A percentile compares a stretch with the other conserved stretches of the same genome.
Evolutionary conservation across 2,888 invertebrate genomes (phyloP).

Genomic region (Sisyra terminalis): DNA sequence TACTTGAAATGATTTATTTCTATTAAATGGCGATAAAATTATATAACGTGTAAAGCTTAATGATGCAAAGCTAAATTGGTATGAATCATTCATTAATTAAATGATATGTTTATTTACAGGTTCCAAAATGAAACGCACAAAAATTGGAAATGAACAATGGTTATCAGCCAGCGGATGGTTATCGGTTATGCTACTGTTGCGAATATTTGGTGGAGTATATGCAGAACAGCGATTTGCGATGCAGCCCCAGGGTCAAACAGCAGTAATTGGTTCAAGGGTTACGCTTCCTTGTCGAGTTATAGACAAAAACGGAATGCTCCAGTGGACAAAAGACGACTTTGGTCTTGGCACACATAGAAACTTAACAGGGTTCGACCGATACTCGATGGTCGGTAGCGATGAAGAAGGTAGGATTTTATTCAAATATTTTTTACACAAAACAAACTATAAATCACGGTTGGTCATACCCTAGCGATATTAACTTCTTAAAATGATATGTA

Average conservation of each 20-base stretch:
- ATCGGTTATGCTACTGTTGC: neutral
- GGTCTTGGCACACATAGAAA: constrained; percentile 84
- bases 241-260: constrained; percentile 84
- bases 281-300: constrained; percentile 82
- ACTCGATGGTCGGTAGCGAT: constrained; percentile 91
- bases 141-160: neutral
- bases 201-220: constrained; percentile 10
- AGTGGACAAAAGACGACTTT: constrained; percentile 96
- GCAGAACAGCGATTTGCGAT: constrained; percentile 73
- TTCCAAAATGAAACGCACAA: too few species aligned
- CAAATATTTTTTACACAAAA: too few species aligned
- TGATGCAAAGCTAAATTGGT: too few species aligned
- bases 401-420: constrained; percentile 57
- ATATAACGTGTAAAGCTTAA: too few species aligned
- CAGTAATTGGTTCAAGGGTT: constrained; percentile 73
- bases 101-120: too few species aligned
- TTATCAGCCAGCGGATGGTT: neutral
- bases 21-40: too few species aligned
- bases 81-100: too few species aligned
- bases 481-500: too few species aligned
- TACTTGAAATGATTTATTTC: too few species aligned
- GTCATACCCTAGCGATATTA: too few species aligned
- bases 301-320: constrained; percentile 74
- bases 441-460: too few species aligned
- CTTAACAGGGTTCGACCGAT: constrained; percentile 81